These are phyloP conservation scores for Callaeas wilsoni DNA, from an alignment of 2,113 vertebrate species.

Conservation along the genomic window DNA sequence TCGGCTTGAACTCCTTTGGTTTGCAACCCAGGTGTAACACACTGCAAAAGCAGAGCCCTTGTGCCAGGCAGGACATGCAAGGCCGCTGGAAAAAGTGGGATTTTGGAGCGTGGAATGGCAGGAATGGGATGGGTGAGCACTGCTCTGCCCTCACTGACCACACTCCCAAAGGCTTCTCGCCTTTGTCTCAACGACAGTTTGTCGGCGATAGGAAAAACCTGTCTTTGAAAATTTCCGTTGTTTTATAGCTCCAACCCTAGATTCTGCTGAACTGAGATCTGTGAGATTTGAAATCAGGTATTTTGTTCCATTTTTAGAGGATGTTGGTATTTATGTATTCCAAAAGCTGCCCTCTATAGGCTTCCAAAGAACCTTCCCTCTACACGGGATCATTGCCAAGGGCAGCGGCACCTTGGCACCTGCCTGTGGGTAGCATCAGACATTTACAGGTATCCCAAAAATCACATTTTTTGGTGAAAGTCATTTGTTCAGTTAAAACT, in stretches of 20 bases:
- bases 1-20: accelerated
- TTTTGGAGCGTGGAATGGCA: not conserved
- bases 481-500: not conserved
- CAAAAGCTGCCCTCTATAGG: not conserved
- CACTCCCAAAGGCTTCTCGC: not conserved
- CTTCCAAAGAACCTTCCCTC: not conserved
- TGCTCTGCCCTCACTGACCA: not conserved
- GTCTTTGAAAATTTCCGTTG: not conserved
- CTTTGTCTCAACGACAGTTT: not conserved
- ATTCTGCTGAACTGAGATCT: not conserved
- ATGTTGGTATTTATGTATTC: not conserved
- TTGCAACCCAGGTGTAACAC: not conserved
- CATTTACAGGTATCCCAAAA: not conserved
- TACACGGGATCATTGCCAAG: not conserved
- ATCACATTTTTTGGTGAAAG: not conserved
- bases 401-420: not conserved
- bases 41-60: not conserved
- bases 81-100: not conserved
- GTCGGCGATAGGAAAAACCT: not conserved
- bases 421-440: not conserved
- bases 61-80: accelerated
- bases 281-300: not conserved
- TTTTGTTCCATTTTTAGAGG: not conserved
- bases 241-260: not conserved
- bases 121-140: not conserved